Evolutionary conservation across 2,113 vertebrate species (phyloP).

Genomic region (Bufo bufo): DNA sequence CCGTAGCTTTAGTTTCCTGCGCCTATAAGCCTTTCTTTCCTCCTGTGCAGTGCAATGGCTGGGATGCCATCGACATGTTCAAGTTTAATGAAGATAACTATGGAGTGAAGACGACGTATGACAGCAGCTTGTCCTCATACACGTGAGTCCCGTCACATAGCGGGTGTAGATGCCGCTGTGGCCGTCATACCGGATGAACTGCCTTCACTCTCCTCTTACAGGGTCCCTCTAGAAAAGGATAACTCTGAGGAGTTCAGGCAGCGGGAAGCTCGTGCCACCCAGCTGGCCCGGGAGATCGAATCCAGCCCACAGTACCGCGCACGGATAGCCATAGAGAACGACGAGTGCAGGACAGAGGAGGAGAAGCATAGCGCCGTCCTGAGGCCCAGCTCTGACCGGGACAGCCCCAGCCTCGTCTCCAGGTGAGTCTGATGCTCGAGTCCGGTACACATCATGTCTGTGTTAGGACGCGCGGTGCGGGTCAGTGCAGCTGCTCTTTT

Average conservation of each 20-base stretch:
- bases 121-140: slow-evolving; percentile 89
- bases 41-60: slow-evolving; percentile 83
- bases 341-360: slow-evolving; percentile 85
- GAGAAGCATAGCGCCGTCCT: slow-evolving; percentile 86
- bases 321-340: slow-evolving; percentile 84
- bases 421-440: slow-evolving; percentile 60
- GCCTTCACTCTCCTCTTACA: slow-evolving; percentile 54
- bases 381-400: slow-evolving; percentile 72
- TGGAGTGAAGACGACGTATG: slow-evolving; percentile 89
- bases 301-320: slow-evolving; percentile 86
- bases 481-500: no score
- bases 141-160: slow-evolving; percentile 75
- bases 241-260: slow-evolving; percentile 83
- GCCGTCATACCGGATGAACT: not conserved
- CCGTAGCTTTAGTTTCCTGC: no score
- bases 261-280: slow-evolving; percentile 83
- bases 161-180: not conserved
- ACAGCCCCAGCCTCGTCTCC: slow-evolving; percentile 70
- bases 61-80: slow-evolving; percentile 95
- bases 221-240: slow-evolving; percentile 85
- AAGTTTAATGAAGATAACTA: slow-evolving; percentile 91
- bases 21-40: not conserved
- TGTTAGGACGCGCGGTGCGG: no score
- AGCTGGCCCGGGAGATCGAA: slow-evolving; percentile 88
- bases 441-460: no score